Base-by-base conservation (phyloP, 2,797 vertebrate genomes). In the Channa striata region DNA sequence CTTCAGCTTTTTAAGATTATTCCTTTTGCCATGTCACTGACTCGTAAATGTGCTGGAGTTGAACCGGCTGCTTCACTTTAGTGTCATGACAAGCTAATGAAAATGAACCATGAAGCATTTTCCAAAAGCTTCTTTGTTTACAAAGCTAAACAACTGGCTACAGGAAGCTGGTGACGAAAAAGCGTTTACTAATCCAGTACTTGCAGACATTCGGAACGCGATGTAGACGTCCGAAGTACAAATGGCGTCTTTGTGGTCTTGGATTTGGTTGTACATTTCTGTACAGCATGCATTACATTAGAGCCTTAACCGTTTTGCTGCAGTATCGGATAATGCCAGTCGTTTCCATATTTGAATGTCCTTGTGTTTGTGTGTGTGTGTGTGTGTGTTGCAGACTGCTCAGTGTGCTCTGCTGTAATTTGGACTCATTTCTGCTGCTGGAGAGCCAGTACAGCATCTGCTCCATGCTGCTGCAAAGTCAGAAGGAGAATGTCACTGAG, bases 371-470 rank as follows among this genome's bases (percentile, higher is more conserved):
- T 43, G 37, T 75, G 40, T n/a, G n/a, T n/a, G n/a, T n/a, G n/a
- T n/a, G n/a, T 62, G 19, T 75, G 40, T 68, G 16, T 76, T 78
- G 47, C 87, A 99, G 98, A 84, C 89, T 99, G 58, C 90, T 99
- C 77, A 96, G 93, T 59, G 93, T 97, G 56, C 78, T 97, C 1
- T 97, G 97, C 93, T 98, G 96, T 90, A 95, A 95, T 77, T 93
- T 99, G 83, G 95, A 99, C 83, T 94, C 94, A 2, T 94, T 97
- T 46, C 92, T 99, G 60, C 92, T 99, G 49, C 84, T 99, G 85
- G 96, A 99, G 89, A 93, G 94, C 82, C 97, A 97, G 71, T 99
- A 96, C 85, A 92, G 94, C 67, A 87, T 99, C 79, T 95, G 95
- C 74, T 90, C 94, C 83, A 87, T 94, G 82, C 91, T 99, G 80